Conservation (phyloP, 2,797 vertebrate species). For the Lateolabrax maculatus region DNA sequence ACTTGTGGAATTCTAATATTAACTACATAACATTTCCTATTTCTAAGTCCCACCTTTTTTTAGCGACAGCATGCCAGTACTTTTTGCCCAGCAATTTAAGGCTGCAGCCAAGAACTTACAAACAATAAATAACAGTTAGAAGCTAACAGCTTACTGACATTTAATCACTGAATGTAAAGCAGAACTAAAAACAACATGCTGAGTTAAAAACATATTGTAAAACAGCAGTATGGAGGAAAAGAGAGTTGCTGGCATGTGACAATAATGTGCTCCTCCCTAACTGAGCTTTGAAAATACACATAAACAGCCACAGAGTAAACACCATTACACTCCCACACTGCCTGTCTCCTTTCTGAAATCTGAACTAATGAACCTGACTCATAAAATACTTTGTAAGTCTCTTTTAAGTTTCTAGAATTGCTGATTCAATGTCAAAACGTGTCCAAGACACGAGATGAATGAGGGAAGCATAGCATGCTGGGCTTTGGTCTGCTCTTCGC, state of each 20-base stretch:
- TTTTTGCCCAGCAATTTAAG: slow-evolving; percentile 13
- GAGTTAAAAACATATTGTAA: slow-evolving; percentile 61
- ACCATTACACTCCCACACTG: slow-evolving; percentile 1
- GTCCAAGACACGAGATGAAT: slow-evolving; percentile 50
- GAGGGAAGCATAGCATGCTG: slow-evolving; percentile 43
- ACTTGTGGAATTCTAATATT: slow-evolving; percentile 50
- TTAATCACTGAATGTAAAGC: slow-evolving; percentile 57
- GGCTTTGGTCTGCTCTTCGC: slow-evolving; percentile 49
- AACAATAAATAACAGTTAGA: slow-evolving; percentile 35
- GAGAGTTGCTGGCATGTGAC: slow-evolving; percentile 73
- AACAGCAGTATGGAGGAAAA: slow-evolving; percentile 66
- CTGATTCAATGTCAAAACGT: slow-evolving; percentile 45
- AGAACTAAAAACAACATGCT: slow-evolving; percentile 55
- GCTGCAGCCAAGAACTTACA: slow-evolving; percentile 30
- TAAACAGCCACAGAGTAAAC: slow-evolving; percentile 34
- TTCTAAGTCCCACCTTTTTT: slow-evolving; percentile 18
- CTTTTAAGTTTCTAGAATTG: slow-evolving; percentile 41
- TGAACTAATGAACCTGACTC: slow-evolving; percentile 42
- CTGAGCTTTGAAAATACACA: slow-evolving; percentile 34
- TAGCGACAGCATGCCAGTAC: background rate
- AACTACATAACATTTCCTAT: slow-evolving; percentile 33
- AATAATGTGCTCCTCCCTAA: slow-evolving; percentile 46
- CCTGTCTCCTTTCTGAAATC: slow-evolving; percentile 29
- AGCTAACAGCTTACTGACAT: slow-evolving; percentile 54
- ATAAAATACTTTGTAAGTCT: slow-evolving; percentile 42